These are phyloP conservation scores for Centropus unirufus DNA, from an alignment of 2,113 vertebrate species.

Conservation along the genomic window DNA sequence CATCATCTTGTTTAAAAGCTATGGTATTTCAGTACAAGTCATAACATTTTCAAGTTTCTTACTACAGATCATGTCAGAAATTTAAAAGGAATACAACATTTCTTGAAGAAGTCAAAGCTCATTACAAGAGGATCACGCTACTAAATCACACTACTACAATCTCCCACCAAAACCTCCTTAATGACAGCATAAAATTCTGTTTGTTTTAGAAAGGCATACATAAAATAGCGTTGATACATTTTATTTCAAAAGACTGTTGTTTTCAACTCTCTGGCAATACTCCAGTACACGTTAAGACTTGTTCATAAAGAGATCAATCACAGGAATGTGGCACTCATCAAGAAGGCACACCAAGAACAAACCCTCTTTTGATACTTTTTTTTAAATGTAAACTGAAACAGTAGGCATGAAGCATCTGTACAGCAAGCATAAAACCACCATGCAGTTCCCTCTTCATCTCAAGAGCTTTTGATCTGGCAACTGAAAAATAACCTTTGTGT, in stretches of 20 bases:
- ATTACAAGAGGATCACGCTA: neutral
- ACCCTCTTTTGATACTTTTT: neutral
- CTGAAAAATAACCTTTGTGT: neutral
- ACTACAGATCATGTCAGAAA: neutral
- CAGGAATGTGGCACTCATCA: neutral
- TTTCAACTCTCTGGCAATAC: neutral
- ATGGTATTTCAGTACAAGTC: neutral
- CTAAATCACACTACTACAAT: neutral
- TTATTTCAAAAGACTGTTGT: neutral
- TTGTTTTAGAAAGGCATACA: conserved; percentile 1
- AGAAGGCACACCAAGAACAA: neutral
- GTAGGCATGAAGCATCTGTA: neutral
- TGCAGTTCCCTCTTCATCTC: neutral
- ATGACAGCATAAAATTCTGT: neutral
- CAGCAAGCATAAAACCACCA: neutral
- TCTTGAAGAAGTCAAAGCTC: neutral
- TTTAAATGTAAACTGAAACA: neutral
- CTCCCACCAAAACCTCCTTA: neutral
- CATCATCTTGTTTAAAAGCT: neutral
- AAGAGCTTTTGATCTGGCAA: neutral
- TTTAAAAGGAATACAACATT: neutral
- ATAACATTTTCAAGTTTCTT: neutral
- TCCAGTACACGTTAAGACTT: neutral
- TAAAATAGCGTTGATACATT: neutral
- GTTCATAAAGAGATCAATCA: neutral